A percentile compares a stretch with the other conserved stretches of the same genome.
These are phyloP conservation scores for Adelosebastes latens DNA, from an alignment of 2,797 vertebrate genomes.

Conservation along the genomic window DNA sequence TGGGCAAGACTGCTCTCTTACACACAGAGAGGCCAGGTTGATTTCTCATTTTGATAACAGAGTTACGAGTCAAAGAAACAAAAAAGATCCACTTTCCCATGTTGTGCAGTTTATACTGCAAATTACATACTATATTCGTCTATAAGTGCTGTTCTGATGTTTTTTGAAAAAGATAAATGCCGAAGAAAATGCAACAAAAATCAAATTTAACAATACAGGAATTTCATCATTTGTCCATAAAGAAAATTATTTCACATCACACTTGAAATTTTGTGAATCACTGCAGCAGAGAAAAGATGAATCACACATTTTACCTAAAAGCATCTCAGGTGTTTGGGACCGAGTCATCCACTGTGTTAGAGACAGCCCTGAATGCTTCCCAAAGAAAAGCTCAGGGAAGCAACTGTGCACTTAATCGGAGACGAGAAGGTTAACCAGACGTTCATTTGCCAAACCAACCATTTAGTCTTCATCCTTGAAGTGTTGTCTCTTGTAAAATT, in stretches of 20 bases:
- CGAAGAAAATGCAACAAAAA: background rate
- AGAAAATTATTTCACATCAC: background rate
- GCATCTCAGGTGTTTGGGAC: background rate
- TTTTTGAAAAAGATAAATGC: background rate
- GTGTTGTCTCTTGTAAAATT: background rate
- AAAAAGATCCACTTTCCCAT: background rate
- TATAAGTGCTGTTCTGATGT: background rate
- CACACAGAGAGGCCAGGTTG: background rate
- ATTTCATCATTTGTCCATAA: background rate
- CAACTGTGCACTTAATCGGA: background rate
- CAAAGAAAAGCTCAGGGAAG: background rate
- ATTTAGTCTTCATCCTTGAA: background rate
- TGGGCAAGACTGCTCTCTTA: constrained; percentile 1
- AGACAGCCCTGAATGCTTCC: background rate
- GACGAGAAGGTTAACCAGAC: background rate
- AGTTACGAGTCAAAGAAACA: background rate
- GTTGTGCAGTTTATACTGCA: background rate
- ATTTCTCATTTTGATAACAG: constrained; percentile 23
- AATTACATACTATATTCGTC: background rate
- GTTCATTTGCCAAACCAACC: background rate
- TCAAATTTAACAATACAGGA: background rate
- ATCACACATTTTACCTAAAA: background rate
- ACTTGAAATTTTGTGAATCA: background rate
- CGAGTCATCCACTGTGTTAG: background rate
- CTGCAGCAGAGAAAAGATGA: background rate